A percentile compares a stretch with the other conserved stretches of the same genome.
Conservation (phyloP, 2,113 vertebrate species). For the Cyphomyrus discorhynchus region DNA sequence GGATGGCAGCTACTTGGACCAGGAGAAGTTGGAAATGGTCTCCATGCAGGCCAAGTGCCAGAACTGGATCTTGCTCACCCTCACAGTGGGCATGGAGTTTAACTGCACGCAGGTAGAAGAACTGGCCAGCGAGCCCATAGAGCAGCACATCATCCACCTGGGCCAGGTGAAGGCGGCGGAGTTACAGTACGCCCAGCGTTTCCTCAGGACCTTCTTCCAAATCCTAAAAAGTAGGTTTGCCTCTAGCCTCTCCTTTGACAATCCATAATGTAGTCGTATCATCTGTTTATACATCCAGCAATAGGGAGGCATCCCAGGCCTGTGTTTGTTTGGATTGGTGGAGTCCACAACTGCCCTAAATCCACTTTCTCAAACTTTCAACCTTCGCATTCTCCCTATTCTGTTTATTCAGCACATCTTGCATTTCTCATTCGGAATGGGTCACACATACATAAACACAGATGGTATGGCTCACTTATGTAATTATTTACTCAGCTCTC, state of each 20-base stretch:
- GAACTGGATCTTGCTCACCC: conserved; percentile 68
- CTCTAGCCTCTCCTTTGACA: neutral
- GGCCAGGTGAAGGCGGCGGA: conserved; percentile 43
- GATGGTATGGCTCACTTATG: neutral
- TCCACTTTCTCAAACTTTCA: neutral
- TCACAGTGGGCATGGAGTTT: conserved; percentile 56
- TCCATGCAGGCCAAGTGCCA: conserved; percentile 66
- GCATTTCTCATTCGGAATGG: neutral
- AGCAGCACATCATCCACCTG: conserved; percentile 69
- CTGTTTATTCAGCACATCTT: conserved; percentile 1
- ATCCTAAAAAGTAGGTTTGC: conserved; percentile 66
- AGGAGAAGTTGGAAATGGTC: conserved; percentile 51
- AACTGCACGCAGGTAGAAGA: conserved; percentile 51
- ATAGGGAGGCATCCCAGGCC: neutral
- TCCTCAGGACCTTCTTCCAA: conserved; percentile 66
- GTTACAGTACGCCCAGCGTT: conserved; percentile 59
- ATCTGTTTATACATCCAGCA: neutral
- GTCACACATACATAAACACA: neutral
- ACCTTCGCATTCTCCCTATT: neutral
- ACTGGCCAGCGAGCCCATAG: conserved; percentile 59
- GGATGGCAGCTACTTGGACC: conserved; percentile 59
- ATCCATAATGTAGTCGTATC: neutral
- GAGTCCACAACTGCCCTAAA: neutral
- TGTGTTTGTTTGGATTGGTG: conserved; percentile 1
- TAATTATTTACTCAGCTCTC: conserved; percentile 5